Evolutionary conservation across 2,113 vertebrate species (phyloP).

Genomic region (Nettapus auritus): DNA sequence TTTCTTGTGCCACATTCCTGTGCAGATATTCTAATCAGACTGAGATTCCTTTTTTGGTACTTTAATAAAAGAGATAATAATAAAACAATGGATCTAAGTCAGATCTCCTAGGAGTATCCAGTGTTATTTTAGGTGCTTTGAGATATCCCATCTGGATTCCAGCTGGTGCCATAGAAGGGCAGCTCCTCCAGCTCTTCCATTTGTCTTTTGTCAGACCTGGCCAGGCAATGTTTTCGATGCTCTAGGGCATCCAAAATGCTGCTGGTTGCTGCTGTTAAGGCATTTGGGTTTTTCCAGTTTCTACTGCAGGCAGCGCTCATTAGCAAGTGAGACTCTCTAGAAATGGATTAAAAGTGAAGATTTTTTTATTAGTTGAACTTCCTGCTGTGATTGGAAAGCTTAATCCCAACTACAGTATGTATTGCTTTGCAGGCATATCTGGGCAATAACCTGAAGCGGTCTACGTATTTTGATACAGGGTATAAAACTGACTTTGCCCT

Average conservation of each 20-base stretch:
- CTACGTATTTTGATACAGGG: not conserved
- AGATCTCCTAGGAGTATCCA: not conserved
- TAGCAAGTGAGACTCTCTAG: not conserved
- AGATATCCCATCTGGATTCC: not conserved
- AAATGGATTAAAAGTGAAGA: not conserved
- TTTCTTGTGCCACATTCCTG: not conserved
- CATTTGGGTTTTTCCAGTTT: not conserved
- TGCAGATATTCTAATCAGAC: not conserved
- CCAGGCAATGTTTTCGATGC: not conserved
- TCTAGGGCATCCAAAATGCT: not conserved
- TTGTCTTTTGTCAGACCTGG: not conserved
- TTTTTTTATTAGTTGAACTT: not conserved
- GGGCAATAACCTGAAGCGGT: constrained; percentile 35
- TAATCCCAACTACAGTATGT: not conserved
- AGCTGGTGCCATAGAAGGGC: not conserved
- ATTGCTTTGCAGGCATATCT: not conserved
- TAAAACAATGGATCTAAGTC: not conserved
- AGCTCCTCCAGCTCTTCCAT: not conserved
- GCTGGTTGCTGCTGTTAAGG: not conserved
- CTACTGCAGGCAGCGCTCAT: not conserved
- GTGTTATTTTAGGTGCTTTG: not conserved
- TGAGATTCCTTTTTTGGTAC: not conserved
- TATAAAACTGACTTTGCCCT: constrained; percentile 23
- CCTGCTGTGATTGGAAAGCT: not conserved
- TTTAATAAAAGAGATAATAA: not conserved